Conservation (phyloP, 2,113 vertebrate species). For the Arenaria interpres region DNA sequence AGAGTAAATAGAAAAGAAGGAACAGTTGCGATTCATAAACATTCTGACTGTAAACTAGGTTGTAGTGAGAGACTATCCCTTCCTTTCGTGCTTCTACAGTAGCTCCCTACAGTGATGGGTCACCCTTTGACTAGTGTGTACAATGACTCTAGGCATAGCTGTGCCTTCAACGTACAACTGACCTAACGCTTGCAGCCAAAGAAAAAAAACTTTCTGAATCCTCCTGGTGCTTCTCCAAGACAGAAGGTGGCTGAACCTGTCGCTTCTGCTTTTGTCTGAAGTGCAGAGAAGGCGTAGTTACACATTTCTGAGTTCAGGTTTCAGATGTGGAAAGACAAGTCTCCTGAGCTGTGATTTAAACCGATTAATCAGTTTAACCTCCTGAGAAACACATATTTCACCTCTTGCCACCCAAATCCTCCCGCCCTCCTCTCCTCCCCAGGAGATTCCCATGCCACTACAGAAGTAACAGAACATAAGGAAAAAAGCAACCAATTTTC, state of each 20-base stretch:
- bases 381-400: background rate
- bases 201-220: background rate
- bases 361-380: background rate
- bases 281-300: background rate
- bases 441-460: background rate
- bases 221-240: background rate
- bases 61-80: background rate
- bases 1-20: background rate
- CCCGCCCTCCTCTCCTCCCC: background rate
- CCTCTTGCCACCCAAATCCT: background rate
- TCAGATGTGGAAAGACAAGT: slow-evolving; percentile 11
- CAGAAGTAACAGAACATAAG: background rate
- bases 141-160: background rate
- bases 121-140: background rate
- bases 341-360: slow-evolving; percentile 8
- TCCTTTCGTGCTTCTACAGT: background rate
- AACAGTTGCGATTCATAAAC: background rate
- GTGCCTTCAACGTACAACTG: background rate
- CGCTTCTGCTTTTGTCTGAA: background rate
- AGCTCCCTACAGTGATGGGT: background rate
- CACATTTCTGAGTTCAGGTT: background rate
- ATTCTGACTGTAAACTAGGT: background rate
- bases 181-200: background rate
- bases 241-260: background rate
- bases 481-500: background rate